Evolutionary conservation across 2,113 vertebrate genomes (phyloP), one percentile per base, ranked within the genome.

Genomic region (Nothoprocta perdicaria): DNA sequence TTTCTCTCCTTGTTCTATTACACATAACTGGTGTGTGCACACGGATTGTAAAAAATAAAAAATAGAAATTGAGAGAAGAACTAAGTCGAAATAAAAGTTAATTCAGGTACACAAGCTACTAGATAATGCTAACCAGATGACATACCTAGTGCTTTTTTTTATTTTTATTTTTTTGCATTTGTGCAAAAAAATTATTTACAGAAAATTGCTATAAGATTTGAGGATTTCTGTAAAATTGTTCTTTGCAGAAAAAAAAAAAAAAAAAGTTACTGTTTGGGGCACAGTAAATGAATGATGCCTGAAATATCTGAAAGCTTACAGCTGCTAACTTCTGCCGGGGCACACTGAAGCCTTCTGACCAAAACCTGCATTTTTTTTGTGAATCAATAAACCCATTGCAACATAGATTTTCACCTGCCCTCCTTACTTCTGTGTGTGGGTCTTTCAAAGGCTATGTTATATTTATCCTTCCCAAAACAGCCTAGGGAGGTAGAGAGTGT

Each of bases 31-130:
- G 18, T 63, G 38, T 84, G 21, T 35, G 69, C 9, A 16, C 75
- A 13, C 14, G 40, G 38, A 33, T 4, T 24, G 58, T 15, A 63
- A 67, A 33, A 12, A 38, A 38, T 38, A 38, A 38, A 38, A 48
- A 21, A 23, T 11, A 48, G 48, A 48, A 46, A 12, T 6, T 63
- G 46, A 83, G 4, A 45, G 24, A 81, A 82, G 14, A 57, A 41
- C 23, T n/a, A 14, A 26, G 35, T n/a, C 6, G 2, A 57, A 8
- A 35, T 29, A 23, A 23, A 48, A 63, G 58, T 10, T 48, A 48
- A 17, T 41, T 65, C 1, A 0, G 5, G 14, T 29, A 9, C 11
- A 29, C 6, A 22, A 15, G 26, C 6, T n/a, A 40, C 35, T 8
- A 57, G 24, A 53, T 69, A 52, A 72, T 71, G 11, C 1, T 76